phyloP scores from a whole-genome alignment of 2,888 invertebrate genomes.

The Cheilosia soror region DNA sequence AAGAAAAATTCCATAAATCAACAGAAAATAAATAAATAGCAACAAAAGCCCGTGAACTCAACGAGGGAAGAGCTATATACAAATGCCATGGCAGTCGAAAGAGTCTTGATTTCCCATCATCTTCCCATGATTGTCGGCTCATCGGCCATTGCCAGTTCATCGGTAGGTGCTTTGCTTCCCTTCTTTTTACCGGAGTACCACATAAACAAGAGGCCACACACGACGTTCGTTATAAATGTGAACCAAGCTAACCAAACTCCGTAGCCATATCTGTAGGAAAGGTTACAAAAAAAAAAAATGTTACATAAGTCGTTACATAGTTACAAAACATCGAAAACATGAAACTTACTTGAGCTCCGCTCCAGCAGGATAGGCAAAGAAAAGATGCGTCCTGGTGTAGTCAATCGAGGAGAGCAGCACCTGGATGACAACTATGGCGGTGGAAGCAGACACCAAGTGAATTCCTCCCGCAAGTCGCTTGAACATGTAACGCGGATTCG shows the following conservation, averaged over 20 bases:
- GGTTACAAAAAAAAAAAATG: neutral
- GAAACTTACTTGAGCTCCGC: slow-evolving; percentile 86
- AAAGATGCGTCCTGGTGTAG: slow-evolving; percentile 88
- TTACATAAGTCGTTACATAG: neutral
- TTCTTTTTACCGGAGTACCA: slow-evolving; percentile 93
- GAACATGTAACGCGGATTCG: slow-evolving; percentile 94
- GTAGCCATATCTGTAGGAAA: slow-evolving; percentile 86
- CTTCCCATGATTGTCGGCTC: slow-evolving; percentile 92
- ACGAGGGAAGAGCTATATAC: slow-evolving; percentile 61
- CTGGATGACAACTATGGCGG: slow-evolving; percentile 92
- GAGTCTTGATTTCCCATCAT: slow-evolving; percentile 80
- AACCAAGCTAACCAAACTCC: slow-evolving; percentile 91
- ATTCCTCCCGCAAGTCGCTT: slow-evolving; percentile 93
- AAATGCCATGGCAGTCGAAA: slow-evolving; percentile 66
- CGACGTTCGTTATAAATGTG: slow-evolving; percentile 88
- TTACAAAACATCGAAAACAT: too few relatives aligned
- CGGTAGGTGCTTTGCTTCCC: slow-evolving; percentile 92
- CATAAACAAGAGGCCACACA: slow-evolving; percentile 89
- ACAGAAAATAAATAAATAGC: slow-evolving; percentile 44
- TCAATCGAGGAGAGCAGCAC: slow-evolving; percentile 90
- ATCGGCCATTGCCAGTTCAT: slow-evolving; percentile 92
- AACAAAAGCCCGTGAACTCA: slow-evolving; percentile 19
- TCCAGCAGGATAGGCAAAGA: slow-evolving; percentile 87
- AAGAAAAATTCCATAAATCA: slow-evolving; percentile 26
- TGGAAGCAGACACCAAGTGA: slow-evolving; percentile 92